Conservation (phyloP, 92 coral and sea anemone genomes). For the Zoanthus sociatus region DNA sequence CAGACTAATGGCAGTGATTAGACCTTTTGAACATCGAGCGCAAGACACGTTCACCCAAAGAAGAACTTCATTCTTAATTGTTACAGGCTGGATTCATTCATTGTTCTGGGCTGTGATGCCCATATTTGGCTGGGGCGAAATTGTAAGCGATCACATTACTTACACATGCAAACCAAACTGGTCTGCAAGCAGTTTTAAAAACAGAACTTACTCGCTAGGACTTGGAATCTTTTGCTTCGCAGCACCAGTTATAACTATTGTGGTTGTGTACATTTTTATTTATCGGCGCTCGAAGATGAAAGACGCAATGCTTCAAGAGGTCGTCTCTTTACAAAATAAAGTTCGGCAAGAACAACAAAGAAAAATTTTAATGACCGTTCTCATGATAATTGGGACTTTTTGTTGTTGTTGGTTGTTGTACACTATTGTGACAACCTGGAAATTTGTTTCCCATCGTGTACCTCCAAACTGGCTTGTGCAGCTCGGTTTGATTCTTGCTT, state of each 20-base stretch:
- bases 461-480: slow-evolving; percentile 90
- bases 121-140: slow-evolving; percentile 87
- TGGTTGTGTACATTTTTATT: slow-evolving; percentile 69
- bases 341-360: slow-evolving; percentile 66
- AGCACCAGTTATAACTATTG: slow-evolving; percentile 67
- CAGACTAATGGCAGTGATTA: slow-evolving; percentile 83
- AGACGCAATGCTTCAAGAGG: slow-evolving; percentile 56
- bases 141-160: slow-evolving; percentile 71
- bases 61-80: slow-evolving; percentile 53
- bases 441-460: slow-evolving; percentile 58
- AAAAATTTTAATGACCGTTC: slow-evolving; percentile 73
- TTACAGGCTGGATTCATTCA: slow-evolving; percentile 71
- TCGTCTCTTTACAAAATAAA: slow-evolving; percentile 18
- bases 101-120: slow-evolving; percentile 87
- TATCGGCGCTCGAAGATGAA: slow-evolving; percentile 67
- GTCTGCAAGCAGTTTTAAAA: slow-evolving; percentile 70
- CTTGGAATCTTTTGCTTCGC: slow-evolving; percentile 83
- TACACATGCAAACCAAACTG: slow-evolving; percentile 90
- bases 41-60: slow-evolving; percentile 77
- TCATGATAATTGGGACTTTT: slow-evolving; percentile 73
- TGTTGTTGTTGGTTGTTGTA: slow-evolving; percentile 81
- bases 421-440: slow-evolving; percentile 77
- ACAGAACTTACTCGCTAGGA: slow-evolving; percentile 71
- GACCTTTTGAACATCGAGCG: slow-evolving; percentile 79
- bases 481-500: slow-evolving; percentile 74